Conservation (phyloP, 2,888 invertebrate species). For the Parnassius smintheus region DNA sequence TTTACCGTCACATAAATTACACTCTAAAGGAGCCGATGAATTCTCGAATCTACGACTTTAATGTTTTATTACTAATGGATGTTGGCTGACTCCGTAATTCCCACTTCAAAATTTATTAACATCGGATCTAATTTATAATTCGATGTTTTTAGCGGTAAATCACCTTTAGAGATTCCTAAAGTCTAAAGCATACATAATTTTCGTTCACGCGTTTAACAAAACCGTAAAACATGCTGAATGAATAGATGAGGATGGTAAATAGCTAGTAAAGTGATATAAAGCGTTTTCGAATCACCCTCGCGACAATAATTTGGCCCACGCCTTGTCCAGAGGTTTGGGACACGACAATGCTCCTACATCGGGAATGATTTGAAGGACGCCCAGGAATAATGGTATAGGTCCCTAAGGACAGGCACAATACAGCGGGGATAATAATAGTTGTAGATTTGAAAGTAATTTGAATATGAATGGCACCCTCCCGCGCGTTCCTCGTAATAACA, state of each 20-base stretch:
- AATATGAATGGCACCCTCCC: constrained; percentile 79
- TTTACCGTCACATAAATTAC: constrained; percentile 77
- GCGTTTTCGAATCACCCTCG: constrained; percentile 64
- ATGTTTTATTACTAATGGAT: constrained; percentile 74
- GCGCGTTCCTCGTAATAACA: constrained; percentile 75
- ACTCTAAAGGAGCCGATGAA: constrained; percentile 71
- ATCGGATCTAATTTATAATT: constrained; percentile 44
- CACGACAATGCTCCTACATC: constrained; percentile 69
- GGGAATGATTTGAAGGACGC: constrained; percentile 72
- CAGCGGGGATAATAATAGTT: constrained; percentile 76
- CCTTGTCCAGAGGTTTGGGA: constrained; percentile 56
- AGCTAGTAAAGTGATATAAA: constrained; percentile 74
- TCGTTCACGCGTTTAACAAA: constrained; percentile 42
- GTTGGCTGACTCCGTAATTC: constrained; percentile 58
- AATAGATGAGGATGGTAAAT: constrained; percentile 58
- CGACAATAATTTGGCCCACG: constrained; percentile 60
- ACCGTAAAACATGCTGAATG: constrained; percentile 59
- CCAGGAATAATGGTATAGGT: constrained; percentile 73
- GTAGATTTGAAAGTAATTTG: constrained; percentile 80
- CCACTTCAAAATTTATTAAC: constrained; percentile 49
- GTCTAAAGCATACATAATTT: constrained; percentile 44
- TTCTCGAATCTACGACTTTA: constrained; percentile 57
- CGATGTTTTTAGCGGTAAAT: constrained; percentile 50
- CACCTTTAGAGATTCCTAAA: constrained; percentile 43
- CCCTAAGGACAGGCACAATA: constrained; percentile 75